phyloP scores from a whole-genome alignment of 1,140 invertebrate genomes.

The Heliconius nattereri region DNA sequence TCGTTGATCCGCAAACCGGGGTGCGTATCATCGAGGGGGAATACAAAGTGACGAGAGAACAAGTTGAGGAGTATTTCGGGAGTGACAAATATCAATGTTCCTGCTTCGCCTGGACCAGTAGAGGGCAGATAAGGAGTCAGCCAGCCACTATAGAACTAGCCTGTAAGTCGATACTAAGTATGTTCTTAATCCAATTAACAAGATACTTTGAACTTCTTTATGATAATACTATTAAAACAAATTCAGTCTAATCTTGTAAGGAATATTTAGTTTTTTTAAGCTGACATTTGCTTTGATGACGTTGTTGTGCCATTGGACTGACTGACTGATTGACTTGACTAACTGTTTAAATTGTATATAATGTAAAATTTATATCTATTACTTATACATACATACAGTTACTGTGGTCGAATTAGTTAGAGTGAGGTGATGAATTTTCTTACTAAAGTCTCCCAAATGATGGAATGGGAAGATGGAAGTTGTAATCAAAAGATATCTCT shows the following conservation, averaged over 20 bases:
- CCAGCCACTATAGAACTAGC: constrained; percentile 91
- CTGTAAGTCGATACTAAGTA: constrained; percentile 86
- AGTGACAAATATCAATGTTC: constrained; percentile 93
- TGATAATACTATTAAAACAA: constrained; percentile 29
- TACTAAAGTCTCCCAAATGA: too few species aligned
- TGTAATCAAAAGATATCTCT: too few species aligned
- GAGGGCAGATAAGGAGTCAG: constrained; percentile 89
- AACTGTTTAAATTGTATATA: too few species aligned
- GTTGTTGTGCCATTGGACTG: neutral
- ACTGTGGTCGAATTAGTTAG: too few species aligned
- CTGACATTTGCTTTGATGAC: neutral
- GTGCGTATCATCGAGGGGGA: constrained; percentile 92
- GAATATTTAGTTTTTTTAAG: constrained; percentile 17
- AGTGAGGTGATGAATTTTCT: too few species aligned
- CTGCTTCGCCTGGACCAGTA: constrained; percentile 91
- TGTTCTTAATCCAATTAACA: constrained; percentile 24
- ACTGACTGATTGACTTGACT: neutral
- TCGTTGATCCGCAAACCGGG: constrained; percentile 92
- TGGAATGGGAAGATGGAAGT: too few species aligned
- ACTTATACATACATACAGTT: too few species aligned
- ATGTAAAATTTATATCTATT: too few species aligned
- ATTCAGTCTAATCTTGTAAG: constrained; percentile 30
- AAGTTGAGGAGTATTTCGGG: constrained; percentile 94
- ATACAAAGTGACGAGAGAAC: constrained; percentile 91
- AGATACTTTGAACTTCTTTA: constrained; percentile 5